Evolutionary conservation across 92 coral and sea anemone species (phyloP), one percentile per base, ranked within the genome.

Genomic region (Umimayanthus kanabou): DNA sequence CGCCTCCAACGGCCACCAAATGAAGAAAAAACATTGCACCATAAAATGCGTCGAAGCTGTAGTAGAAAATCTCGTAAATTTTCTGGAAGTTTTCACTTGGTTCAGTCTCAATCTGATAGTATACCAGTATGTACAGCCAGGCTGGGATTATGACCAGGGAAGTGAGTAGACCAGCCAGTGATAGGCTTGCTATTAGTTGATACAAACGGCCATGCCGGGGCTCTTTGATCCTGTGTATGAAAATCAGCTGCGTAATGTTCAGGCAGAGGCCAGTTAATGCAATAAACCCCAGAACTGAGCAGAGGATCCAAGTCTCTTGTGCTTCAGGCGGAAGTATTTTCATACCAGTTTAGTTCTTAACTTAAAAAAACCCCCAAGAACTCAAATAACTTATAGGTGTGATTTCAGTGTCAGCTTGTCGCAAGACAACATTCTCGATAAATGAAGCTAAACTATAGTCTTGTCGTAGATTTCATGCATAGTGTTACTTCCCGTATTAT

Each of bases 11-110:
- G 49, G 73, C 85, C 25, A 80, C 15, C 49, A 80, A 57, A 10
- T 80, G 85, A 39, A 80, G 85, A 61, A 58, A 80, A 20, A 23
- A 58, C 43, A 80, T 33, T n/a, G 9, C 7, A 22, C 85, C 85
- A 37, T 80, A 47, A 57, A 80, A 80, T 4, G 39, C 30, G 30
- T 80, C 85, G 72, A 80, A 80, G 73, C 85, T 80, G 73, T 53
- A 80, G 73, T 58, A 80, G 30, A 80, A 80, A 28, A 80, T 57
- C 30, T 80, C 49, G 43, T 80, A 73, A 30, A 29, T 58, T 29
- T 80, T 80, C 49, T 30, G 85, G 47, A 80, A 80, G 47, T 18
- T 80, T 57, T 80, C 85, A 22, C 85, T 30, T 28, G 85, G 45
- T 80, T 80, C 37, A 33, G 37, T 22, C 6, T 39, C 72, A 40